phyloP scores from a whole-genome alignment of 2,113 vertebrate genomes.

The Todiramphus saurophagus region DNA sequence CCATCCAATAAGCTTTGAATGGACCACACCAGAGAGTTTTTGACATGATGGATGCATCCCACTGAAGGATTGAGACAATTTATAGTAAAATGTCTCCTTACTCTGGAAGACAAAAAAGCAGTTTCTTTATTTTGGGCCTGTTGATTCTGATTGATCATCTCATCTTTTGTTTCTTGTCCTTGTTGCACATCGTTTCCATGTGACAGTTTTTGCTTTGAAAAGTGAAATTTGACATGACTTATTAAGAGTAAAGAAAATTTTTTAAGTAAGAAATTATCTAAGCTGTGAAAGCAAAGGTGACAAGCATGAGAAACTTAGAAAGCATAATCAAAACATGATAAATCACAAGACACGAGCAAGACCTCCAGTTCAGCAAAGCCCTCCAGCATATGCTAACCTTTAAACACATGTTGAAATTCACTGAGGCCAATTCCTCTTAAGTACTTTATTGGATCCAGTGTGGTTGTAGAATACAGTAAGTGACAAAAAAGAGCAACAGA shows the following conservation, averaged over 20 bases:
- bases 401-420: constrained; percentile 11
- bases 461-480: not conserved
- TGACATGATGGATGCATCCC: not conserved
- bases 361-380: not conserved
- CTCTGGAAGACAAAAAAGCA: not conserved
- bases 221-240: not conserved
- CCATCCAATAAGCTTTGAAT: not conserved
- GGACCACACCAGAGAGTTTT: not conserved
- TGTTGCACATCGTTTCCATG: not conserved
- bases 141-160: not conserved
- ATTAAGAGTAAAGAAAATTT: not conserved
- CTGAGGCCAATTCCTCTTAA: not conserved
- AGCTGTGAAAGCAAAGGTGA: not conserved
- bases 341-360: not conserved
- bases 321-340: not conserved
- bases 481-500: not conserved
- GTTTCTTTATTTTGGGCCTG: not conserved
- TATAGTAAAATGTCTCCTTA: not conserved
- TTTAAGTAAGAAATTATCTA: not conserved
- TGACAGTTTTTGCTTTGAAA: not conserved
- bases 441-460: not conserved
- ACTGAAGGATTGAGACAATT: not conserved
- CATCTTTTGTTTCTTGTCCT: not conserved
- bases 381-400: not conserved
- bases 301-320: not conserved